Evolutionary conservation across 2,797 vertebrate species (phyloP), one percentile per base, ranked within the genome.

Genomic region (Scarus forsteni): DNA sequence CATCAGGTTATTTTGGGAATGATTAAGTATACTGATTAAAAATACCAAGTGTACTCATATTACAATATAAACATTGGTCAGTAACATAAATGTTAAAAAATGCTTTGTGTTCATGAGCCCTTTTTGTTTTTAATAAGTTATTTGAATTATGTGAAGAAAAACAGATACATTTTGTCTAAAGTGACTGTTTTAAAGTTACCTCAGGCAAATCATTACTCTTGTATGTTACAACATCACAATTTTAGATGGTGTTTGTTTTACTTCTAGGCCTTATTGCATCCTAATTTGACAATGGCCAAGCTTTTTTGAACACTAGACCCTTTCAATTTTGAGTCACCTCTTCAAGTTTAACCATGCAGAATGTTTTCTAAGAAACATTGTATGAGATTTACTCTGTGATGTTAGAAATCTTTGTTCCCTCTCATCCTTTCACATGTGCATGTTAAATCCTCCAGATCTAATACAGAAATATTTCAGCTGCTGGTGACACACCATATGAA

Each of bases 381-480:
- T 54, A 81, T 35, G 61, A 70, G 64, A 79, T 48, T 77, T 75
- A 63, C 56, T 70, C 16, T 3, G 15, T 42, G 15, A 61, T 63
- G 73, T 76, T 70, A 82, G 73, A 82, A 56, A 35, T 39, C 59
- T 57, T n/a, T 16, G 6, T 55, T 57, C 15, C 53, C 0, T 43
- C 57, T 64, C 60, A 73, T 48, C 57, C 42, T 18, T 58, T 88
- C 76, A 62, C 70, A 76, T 69, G 36, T 53, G 59, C 60, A 56
- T 75, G 72, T 52, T 46, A 81, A 81, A 54, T 38, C 42, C 27
- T 7, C 8, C 38, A 60, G 60, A 59, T 49, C 43, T 44, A 34
- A 75, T 75, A 42, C 43, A 53, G 36, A 50, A 61, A 67, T 65
- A 72, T 72, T 56, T 75, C 10, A 76, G 43, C 62, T 45, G 18